These are phyloP conservation scores for Notarius lentiginosus DNA, from an alignment of 2,113 vertebrate species.

Conservation along the genomic window DNA sequence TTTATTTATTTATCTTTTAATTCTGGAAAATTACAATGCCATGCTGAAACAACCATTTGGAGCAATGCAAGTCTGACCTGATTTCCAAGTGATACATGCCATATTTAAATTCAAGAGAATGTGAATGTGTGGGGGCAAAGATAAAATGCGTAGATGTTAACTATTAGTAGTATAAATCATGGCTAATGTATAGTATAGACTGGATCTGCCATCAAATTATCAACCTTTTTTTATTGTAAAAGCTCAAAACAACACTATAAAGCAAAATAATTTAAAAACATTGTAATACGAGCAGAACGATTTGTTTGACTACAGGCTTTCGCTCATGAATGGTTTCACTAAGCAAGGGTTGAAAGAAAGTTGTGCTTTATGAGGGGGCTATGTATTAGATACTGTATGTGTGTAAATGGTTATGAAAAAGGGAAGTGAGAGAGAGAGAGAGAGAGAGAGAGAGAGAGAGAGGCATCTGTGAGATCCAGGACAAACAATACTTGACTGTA, in stretches of 20 bases:
- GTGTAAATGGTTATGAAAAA: conserved; percentile 39
- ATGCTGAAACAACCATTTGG: background rate
- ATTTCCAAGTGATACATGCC: background rate
- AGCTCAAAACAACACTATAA: background rate
- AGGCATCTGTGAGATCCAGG: conserved; percentile 61
- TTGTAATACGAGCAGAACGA: background rate
- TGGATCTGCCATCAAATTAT: background rate
- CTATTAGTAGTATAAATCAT: background rate
- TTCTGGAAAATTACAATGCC: background rate
- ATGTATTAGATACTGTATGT: background rate
- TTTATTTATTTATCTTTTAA: background rate
- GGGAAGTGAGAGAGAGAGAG: conserved; percentile 29
- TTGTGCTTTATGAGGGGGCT: background rate
- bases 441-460: conserved; percentile 9
- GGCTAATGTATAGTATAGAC: background rate
- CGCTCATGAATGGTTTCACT: background rate
- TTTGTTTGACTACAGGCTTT: background rate
- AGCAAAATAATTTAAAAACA: background rate
- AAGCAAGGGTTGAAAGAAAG: background rate
- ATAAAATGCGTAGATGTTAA: background rate
- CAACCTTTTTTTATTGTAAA: background rate
- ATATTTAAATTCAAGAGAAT: background rate
- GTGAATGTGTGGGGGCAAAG: background rate
- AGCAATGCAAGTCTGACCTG: background rate
- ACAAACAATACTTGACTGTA: conserved; percentile 66